Percentiles rank a stretch among this genome's conserved stretches.
These are phyloP conservation scores for Nudaria mundana DNA, from an alignment of 2,888 invertebrate species.

Conservation along the genomic window DNA sequence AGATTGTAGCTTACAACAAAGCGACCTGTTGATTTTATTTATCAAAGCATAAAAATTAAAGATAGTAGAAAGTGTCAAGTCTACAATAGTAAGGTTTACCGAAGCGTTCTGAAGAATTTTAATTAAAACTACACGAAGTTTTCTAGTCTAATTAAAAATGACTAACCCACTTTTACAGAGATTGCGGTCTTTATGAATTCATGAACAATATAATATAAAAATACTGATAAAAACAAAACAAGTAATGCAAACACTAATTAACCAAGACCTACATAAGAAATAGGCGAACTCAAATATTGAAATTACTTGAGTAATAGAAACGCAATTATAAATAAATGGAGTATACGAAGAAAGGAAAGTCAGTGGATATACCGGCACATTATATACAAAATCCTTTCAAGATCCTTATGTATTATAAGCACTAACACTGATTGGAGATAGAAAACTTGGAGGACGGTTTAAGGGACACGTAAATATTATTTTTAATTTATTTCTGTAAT, in stretches of 20 bases:
- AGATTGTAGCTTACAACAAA: constrained; percentile 6
- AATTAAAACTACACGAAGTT: constrained; percentile 39
- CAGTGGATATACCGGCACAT: constrained; percentile 24
- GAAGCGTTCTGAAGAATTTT: constrained; percentile 48
- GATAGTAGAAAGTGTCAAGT: constrained; percentile 25
- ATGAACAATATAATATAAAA: background rate
- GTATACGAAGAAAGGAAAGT: constrained; percentile 32
- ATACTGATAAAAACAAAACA: background rate
- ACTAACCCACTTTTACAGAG: background rate
- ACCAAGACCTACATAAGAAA: constrained; percentile 45
- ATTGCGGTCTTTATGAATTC: background rate
- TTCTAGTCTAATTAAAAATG: constrained; percentile 17
- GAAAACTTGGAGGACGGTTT: constrained; percentile 60
- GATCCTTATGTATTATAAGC: constrained; percentile 28
- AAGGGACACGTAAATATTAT: constrained; percentile 59
- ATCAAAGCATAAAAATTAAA: constrained; percentile 13
- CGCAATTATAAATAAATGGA: constrained; percentile 18
- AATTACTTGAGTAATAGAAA: constrained; percentile 30
- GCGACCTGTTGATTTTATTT: constrained; percentile 19
- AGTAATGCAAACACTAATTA: constrained; percentile 41
- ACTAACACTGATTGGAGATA: constrained; percentile 44
- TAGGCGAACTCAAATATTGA: constrained; percentile 42
- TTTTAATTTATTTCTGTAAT: constrained; percentile 42
- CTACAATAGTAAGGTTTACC: constrained; percentile 31
- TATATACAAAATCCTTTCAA: constrained; percentile 35